Evolutionary conservation across 1,140 invertebrate genomes (phyloP).

Genomic region (Anoplolepis gracilipes): DNA sequence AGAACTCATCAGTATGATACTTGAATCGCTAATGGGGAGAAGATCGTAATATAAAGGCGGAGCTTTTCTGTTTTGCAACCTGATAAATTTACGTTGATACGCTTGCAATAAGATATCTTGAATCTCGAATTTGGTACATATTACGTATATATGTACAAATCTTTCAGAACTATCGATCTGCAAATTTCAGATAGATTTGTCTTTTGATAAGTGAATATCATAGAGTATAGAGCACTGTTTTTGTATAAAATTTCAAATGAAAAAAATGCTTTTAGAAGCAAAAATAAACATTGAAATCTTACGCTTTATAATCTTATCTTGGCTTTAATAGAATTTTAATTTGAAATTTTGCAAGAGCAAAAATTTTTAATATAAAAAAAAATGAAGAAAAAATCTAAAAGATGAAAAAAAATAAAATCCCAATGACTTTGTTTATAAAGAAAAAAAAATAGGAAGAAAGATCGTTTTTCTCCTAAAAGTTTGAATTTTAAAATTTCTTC

Average conservation of each 20-base stretch:
- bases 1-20: neutral
- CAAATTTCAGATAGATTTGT: neutral
- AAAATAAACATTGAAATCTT: no score
- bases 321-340: no score
- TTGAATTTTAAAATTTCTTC: neutral
- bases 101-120: neutral
- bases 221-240: no score
- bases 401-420: no score
- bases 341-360: no score
- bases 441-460: neutral
- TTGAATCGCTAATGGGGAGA: constrained; percentile 44
- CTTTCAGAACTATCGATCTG: neutral
- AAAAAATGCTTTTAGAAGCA: no score
- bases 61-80: constrained; percentile 58
- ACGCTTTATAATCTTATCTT: no score
- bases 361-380: no score
- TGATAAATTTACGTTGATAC: constrained; percentile 27
- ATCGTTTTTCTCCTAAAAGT: neutral
- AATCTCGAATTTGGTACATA: neutral
- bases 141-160: no score
- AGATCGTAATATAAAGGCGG: neutral
- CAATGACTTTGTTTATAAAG: no score
- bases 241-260: no score
- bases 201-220: neutral
- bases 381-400: no score